Evolutionary conservation across 2,888 invertebrate genomes (phyloP), one percentile per base, ranked within the genome.

Genomic region (Athalia rosae): DNA sequence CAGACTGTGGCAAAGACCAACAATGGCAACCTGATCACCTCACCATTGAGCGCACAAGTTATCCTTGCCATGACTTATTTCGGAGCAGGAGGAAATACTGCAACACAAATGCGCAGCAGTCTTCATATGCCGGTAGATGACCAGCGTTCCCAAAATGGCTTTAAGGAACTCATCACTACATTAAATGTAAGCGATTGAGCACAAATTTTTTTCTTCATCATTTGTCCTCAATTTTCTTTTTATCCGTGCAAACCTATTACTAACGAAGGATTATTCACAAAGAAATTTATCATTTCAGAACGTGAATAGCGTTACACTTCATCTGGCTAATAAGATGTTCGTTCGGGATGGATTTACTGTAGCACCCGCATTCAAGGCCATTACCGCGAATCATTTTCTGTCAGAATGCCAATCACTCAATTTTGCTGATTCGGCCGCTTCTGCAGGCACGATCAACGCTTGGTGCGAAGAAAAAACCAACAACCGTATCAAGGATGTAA

Each of bases 381-480:
- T 93, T 62, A 93, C 95, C 0, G 85, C 91, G 6, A 91, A 93
- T 63, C 90, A 92, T 47, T 96, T 95, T 85, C 90, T 92, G 62
- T 93, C 95, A 0, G 92, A 92, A 47, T 92, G 94, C 4, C 92
- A 94, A 84, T 90, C 91, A 64, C 80, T 96, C 0, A 88, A 96
- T 84, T 97, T 97, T 82, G 82, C 77, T 0, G 88, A 91, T 0
- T 84, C 83, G 0, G 89, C 86, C 0, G 92, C 91, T 0, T 83
- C 90, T 0, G 89, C 90, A 3, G 81, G 88, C 4, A 88, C 87
- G 0, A 97, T 99, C 67, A 99, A 99, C 86, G 83, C 89, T 53
- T 98, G 97, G 96, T 96, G 93, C 59, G 94, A 94, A 85, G 88
- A 92, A 4, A 93, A 95, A 85, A 99, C 99, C 0, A 94, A 95